Base-by-base conservation (phyloP, 1,140 invertebrate species). In the Galendromus occidentalis region DNA sequence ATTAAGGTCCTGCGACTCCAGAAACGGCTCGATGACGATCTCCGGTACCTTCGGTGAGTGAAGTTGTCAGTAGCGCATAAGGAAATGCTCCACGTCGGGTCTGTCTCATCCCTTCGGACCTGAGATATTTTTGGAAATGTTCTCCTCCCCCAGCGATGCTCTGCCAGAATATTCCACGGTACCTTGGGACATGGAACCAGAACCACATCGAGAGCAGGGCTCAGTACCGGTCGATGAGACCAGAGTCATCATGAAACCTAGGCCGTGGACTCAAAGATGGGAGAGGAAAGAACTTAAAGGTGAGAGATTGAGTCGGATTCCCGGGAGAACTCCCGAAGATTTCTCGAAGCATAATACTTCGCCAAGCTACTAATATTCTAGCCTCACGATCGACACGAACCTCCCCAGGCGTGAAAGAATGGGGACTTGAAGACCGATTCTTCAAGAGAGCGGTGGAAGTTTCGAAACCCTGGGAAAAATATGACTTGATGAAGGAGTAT, bases 401-500 rank as follows among this genome's bases (percentile, higher is more conserved):
- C n/a, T 39, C 33, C 33, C 4, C 4, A 39, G 33, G 33, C 33
- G 33, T 39, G 4, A 9, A 9, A 6, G 33, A 39, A 39, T 39
- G 33, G 33, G 33, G 33, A 39, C 33, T 39, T 9, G 33, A 39
- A 9, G 33, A 39, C 4, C 33, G 33, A 4, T 39, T 39, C 33
- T 39, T 39, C 33, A 39, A 39, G 33, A 83, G 80, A 70, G 80
- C 82, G 33, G 74, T 78, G 69, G 73, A 81, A 70, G 73, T 79
- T 42, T 78, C 77, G 55, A 86, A 79, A 71, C 86, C 87, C 9
- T 91, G 86, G 85, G 85, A 87, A 71, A 87, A 90, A 79, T 91
- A 85, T 77, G 92, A 97, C 76, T 77, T 96, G 42, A 93, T 97
- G 89, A 89, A 88, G 76, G 79, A 85, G 64, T 95, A 96, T 73